A percentile compares a stretch with the other conserved stretches of the same genome.
Evolutionary conservation across 2,113 vertebrate genomes (phyloP).

Genomic region (Cyanoliseus patagonus): DNA sequence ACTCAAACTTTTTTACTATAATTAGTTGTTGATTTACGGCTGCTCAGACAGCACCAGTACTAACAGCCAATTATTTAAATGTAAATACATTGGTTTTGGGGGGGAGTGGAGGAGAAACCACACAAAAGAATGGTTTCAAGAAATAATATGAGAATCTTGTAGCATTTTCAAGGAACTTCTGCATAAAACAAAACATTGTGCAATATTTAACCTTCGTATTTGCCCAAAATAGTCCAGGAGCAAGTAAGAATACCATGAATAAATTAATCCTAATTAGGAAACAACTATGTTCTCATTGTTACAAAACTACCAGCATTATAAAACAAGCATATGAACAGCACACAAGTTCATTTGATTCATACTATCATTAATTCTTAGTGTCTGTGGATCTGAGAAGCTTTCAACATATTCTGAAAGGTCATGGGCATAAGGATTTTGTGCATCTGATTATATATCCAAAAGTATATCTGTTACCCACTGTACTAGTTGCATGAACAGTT

Average conservation of each 20-base stretch:
- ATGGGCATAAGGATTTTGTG: neutral
- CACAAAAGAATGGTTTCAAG: neutral
- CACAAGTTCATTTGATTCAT: neutral
- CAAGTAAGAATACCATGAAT: neutral
- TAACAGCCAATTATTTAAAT: neutral
- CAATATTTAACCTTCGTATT: neutral
- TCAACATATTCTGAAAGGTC: neutral
- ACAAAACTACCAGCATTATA: neutral
- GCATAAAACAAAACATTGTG: neutral
- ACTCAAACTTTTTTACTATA: neutral
- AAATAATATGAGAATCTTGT: neutral
- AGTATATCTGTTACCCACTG: neutral
- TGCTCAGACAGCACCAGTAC: neutral
- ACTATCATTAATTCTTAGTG: neutral
- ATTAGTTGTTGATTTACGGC: neutral
- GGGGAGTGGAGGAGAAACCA: neutral
- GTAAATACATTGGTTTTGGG: neutral
- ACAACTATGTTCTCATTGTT: neutral
- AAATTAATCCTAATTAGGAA: neutral
- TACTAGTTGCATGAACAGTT: neutral
- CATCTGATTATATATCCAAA: neutral
- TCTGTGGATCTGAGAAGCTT: neutral
- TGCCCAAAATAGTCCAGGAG: neutral
- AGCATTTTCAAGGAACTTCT: neutral
- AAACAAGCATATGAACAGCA: neutral